phyloP scores from a whole-genome alignment of 2,113 vertebrate genomes.

The Muntiacus reevesi region DNA sequence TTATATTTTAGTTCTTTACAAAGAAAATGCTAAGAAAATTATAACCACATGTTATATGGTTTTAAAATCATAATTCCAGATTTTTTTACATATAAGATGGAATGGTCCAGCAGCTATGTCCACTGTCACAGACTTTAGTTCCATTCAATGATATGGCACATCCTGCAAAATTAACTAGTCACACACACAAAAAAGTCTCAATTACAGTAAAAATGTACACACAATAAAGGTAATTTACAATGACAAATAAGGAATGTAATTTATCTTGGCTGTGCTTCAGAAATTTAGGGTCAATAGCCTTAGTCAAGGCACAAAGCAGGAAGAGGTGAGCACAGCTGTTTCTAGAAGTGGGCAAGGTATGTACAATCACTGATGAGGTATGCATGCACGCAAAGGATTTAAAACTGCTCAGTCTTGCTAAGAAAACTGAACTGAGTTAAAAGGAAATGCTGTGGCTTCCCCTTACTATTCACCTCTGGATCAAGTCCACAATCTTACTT shows the following conservation, averaged over 20 bases:
- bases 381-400: conserved; percentile 84
- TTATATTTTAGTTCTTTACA: conserved; percentile 83
- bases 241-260: conserved; percentile 84
- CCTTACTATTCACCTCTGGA: conserved; percentile 41
- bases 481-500: conserved; percentile 81
- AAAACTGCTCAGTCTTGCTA: conserved; percentile 80
- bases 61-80: conserved; percentile 79
- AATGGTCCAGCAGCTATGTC: conserved; percentile 80
- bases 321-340: conserved; percentile 79
- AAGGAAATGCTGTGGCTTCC: conserved; percentile 78
- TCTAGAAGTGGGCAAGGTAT: conserved; percentile 75
- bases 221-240: conserved; percentile 82
- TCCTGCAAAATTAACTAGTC: conserved; percentile 83
- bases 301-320: conserved; percentile 82
- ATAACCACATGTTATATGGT: conserved; percentile 77
- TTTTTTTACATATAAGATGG: conserved; percentile 81
- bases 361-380: conserved; percentile 83
- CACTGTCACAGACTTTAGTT: conserved; percentile 79
- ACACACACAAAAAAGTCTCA: conserved; percentile 71
- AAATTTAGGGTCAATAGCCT: conserved; percentile 80
- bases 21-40: conserved; percentile 80
- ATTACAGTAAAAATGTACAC: conserved; percentile 80
- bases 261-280: conserved; percentile 85
- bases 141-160: conserved; percentile 85
- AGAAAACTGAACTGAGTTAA: conserved; percentile 71